These are phyloP conservation scores for Muraenolepis orangiensis DNA, from an alignment of 2,797 vertebrate genomes.

Conservation along the genomic window DNA sequence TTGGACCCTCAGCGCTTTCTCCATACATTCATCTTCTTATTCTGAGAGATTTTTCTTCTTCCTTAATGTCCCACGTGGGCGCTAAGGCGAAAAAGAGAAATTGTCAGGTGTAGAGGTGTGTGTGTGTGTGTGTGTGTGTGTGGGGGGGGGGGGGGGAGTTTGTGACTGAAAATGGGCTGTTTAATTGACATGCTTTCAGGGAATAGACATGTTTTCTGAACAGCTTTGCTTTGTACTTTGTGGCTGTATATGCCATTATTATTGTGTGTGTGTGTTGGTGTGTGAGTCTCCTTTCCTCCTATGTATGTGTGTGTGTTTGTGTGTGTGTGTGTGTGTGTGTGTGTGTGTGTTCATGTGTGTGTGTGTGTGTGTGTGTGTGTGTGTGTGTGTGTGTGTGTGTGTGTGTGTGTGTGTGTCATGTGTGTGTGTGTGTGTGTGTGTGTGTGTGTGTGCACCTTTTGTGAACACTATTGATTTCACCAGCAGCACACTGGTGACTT, in stretches of 20 bases:
- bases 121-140: conserved; percentile 19
- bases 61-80: conserved; percentile 31
- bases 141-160: conserved; percentile 17
- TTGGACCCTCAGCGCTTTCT: conserved; percentile 33
- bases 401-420: conserved; percentile 3
- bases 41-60: conserved; percentile 37
- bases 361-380: conserved; percentile 4
- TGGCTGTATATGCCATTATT: background rate
- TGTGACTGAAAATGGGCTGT: background rate
- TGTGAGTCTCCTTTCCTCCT: background rate
- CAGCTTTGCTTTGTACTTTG: background rate
- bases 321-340: conserved; percentile 17
- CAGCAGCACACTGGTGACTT: too few species aligned
- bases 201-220: background rate
- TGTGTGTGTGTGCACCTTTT: background rate
- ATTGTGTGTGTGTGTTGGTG: background rate
- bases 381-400: background rate
- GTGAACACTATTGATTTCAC: too few species aligned
- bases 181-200: background rate
- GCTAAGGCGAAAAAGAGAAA: conserved; percentile 21
- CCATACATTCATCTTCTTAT: conserved; percentile 51
- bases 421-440: background rate
- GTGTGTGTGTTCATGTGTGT: conserved; percentile 18
- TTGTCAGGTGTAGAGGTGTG: conserved; percentile 1
- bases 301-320: background rate